These are phyloP conservation scores for Jacana jacana DNA, from an alignment of 2,113 vertebrate species.

Conservation along the genomic window DNA sequence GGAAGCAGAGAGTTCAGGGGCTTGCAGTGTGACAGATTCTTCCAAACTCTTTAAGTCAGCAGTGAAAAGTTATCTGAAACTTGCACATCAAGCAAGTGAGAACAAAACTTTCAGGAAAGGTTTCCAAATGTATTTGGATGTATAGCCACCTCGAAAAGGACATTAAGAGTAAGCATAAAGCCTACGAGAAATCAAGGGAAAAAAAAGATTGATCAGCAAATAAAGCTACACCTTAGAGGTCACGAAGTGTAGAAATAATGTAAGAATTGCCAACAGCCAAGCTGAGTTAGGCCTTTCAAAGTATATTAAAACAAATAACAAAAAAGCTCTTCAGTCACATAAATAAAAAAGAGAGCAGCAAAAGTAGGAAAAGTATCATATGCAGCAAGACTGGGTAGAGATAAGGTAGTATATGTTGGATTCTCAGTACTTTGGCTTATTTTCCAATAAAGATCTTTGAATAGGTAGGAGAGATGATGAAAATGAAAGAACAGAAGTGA, in stretches of 20 bases:
- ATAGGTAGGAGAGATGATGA: neutral
- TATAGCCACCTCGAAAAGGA: slow-evolving; percentile 40
- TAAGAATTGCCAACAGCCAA: slow-evolving; percentile 43
- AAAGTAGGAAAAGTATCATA: neutral
- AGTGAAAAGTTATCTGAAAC: slow-evolving; percentile 45
- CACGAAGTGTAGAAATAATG: slow-evolving; percentile 40
- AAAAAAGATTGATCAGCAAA: slow-evolving; percentile 62
- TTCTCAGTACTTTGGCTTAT: neutral
- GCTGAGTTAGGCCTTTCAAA: slow-evolving; percentile 58
- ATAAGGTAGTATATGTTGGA: neutral
- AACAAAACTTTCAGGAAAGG: slow-evolving; percentile 48
- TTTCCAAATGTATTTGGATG: slow-evolving; percentile 53
- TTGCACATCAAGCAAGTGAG: slow-evolving; percentile 52
- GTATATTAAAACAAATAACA: slow-evolving; percentile 55
- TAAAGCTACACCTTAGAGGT: slow-evolving; percentile 45
- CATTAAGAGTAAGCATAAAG: slow-evolving; percentile 60
- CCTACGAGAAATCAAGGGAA: neutral
- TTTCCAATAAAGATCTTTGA: neutral
- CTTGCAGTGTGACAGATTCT: neutral
- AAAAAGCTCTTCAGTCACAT: slow-evolving; percentile 24
- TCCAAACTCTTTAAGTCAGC: slow-evolving; percentile 57
- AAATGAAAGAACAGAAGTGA: neutral
- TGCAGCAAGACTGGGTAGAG: neutral
- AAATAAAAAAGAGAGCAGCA: slow-evolving; percentile 19
- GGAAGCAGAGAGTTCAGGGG: slow-evolving; percentile 28